Evolutionary conservation across 2,888 invertebrate species (phyloP).

Genomic region (Rutpela maculata): DNA sequence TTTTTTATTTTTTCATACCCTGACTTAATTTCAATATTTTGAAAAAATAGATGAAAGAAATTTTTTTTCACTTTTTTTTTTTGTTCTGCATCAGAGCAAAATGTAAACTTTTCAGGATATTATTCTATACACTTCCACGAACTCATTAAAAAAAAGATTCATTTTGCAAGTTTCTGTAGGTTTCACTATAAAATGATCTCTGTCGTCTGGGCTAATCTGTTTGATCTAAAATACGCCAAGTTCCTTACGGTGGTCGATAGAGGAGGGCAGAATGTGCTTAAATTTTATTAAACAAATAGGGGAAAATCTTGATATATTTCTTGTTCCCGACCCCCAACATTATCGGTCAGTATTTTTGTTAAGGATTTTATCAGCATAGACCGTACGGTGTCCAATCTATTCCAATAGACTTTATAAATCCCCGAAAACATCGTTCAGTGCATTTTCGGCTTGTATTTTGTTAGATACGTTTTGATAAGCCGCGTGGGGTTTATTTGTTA

Average conservation of each 20-base stretch:
- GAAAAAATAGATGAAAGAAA: no score
- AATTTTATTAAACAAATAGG: conserved; percentile 3
- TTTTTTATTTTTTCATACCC: no score
- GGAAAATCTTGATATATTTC: conserved; percentile 9
- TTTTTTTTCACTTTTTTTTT: no score
- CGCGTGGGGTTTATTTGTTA: conserved; percentile 54
- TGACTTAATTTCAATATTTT: no score
- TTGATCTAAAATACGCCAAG: neutral
- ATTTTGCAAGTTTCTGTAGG: no score
- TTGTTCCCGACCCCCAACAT: conserved; percentile 9
- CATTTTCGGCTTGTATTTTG: conserved; percentile 59
- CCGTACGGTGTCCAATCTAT: conserved; percentile 31
- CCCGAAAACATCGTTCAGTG: conserved; percentile 56
- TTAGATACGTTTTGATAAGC: conserved; percentile 53
- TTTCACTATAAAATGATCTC: no score
- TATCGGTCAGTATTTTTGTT: conserved; percentile 37
- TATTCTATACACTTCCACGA: no score
- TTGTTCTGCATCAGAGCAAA: no score
- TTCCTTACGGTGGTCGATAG: neutral
- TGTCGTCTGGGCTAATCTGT: no score
- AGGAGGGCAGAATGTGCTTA: neutral
- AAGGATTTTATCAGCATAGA: conserved; percentile 46
- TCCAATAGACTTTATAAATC: conserved; percentile 46
- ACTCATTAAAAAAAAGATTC: no score
- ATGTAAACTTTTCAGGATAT: no score